Evolutionary conservation across 2,888 invertebrate genomes (phyloP), one percentile per base, ranked within the genome.

Genomic region (Octonoba sinensis): DNA sequence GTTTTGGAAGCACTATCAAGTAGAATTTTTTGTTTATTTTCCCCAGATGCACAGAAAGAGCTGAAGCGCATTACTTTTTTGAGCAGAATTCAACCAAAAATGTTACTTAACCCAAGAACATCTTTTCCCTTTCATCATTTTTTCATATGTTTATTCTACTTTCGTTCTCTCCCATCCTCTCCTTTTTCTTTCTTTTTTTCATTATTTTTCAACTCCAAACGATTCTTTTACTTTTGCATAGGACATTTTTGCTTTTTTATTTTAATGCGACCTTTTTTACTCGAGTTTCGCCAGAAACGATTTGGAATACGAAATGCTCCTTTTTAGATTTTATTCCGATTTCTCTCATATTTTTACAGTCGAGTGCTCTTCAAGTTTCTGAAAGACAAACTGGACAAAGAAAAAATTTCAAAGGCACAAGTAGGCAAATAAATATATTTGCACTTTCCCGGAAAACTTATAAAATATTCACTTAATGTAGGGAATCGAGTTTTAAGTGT

Each of bases 11-110:
- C 12, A 24, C 44, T 11, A 54, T 49, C 76, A 18, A 69, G 62
- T 62, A 24, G 15, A 69, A 20, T 64, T 64, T 20, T 72, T 24
- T 46, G 20, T 73, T 20, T 70, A 56, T 24, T 64, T 65, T 18
- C 24, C 62, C 65, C 36, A 71, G 60, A 71, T 72, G 59, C 72
- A 72, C 47, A 36, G 56, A 13, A 66, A 66, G 78, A 71, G 44
- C 46, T 59, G 78, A 24, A 66, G 71, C 78, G 66, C 59, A 49
- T 51, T n/a, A 15, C 51, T 44, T 71, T 72, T 66, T 66, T 20
- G 64, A 66, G 54, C 66, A 66, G 66, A 72, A 78, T 65, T 66
- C 78, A 78, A 78, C 71, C 65, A 71, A 72, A 71, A 78, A 71
- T 51, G 57, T 59, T 70, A 47, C 59, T 62, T 57, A 60, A 72